Evolutionary conservation across 1,140 invertebrate species (phyloP).

Genomic region (Procambarus virginalis): DNA sequence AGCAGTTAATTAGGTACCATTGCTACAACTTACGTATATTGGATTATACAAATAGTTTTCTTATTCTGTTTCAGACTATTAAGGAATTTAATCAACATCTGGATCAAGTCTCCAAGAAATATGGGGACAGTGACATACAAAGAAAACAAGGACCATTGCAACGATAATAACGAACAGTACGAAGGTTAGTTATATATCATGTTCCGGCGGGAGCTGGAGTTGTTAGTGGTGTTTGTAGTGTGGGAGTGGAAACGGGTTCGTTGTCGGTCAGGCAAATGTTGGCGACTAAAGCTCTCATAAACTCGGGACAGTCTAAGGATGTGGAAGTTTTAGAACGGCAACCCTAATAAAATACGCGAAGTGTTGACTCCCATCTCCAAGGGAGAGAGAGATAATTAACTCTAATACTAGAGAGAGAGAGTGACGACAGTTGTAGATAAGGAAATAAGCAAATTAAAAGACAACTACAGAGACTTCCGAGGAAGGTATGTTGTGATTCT

Average conservation of each 20-base stretch:
- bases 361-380: background rate
- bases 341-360: background rate
- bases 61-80: conserved; percentile 8
- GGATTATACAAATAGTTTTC: background rate
- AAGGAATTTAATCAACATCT: conserved; percentile 16
- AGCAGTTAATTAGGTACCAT: no score
- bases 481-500: background rate
- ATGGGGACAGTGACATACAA: background rate
- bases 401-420: background rate
- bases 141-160: background rate
- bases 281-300: background rate
- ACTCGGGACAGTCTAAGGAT: background rate
- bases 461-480: background rate
- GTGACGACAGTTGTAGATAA: background rate
- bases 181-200: background rate
- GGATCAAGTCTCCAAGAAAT: conserved; percentile 22
- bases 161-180: background rate
- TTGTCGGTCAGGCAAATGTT: background rate
- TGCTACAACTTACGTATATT: no score
- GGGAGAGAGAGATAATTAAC: background rate
- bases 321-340: background rate
- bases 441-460: background rate
- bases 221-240: background rate
- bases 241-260: background rate
- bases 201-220: background rate